Evolutionary conservation across 2,113 vertebrate species (phyloP), one percentile per base, ranked within the genome.

Genomic region (Nansenia antarctica): DNA sequence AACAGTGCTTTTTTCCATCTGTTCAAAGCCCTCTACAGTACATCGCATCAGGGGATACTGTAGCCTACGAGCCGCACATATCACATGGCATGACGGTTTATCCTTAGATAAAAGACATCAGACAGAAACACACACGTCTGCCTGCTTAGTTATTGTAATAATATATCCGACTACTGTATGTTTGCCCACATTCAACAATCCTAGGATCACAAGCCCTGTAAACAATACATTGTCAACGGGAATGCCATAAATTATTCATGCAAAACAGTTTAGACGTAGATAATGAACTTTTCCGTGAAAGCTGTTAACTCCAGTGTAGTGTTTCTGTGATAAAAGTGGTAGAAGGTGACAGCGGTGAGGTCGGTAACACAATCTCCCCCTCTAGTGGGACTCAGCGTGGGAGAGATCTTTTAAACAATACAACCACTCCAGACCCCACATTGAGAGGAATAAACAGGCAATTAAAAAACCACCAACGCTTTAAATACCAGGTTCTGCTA

Each of bases 391-490:
- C n/a, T n/a, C 45, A 49, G 45, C 45, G 1, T 49, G 45, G n/a
- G 20, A n/a, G 20, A n/a, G 45, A 49, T 49, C 4, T n/a, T 49
- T 49, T 49, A 49, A 49, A 49, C 45, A 49, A 49, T 49, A 49
- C n/a, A 37, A 49, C 5, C 69, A 69, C 49, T 32, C 30, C 12
- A 32, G 55, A 72, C 53, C 65, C 59, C 70, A 59, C 65, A 70
- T 57, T 73, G 62, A 62, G 70, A 37, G n/a, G 62, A 42, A 64
- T 37, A 66, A 76, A 37, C 60, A 69, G 32, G 57, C 62, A 66
- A 76, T 65, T 76, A 62, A 65, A 63, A 59, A 55, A 66, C 34
- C 57, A 73, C 72, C 66, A 37, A 34, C 66, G 49, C 53, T 66
- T 58, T 9, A 66, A 55, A 54, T 49, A 69, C 42, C 60, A 69